Percentiles rank a stretch among this genome's conserved stretches.
These are phyloP conservation scores for Antitype chi DNA, from an alignment of 2,888 invertebrate genomes.

Conservation along the genomic window DNA sequence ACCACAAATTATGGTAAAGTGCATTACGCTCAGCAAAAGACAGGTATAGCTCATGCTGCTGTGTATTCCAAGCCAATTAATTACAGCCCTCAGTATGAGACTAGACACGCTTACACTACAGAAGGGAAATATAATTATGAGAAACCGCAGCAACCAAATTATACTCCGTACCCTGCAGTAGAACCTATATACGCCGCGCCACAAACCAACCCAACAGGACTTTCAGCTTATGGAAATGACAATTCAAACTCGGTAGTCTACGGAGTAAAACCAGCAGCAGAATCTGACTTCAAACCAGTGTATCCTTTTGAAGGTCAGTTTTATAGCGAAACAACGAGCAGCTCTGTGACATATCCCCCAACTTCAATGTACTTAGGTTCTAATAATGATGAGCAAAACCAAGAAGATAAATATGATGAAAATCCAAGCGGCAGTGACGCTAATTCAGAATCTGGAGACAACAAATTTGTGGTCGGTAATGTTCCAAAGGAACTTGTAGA, in stretches of 20 bases:
- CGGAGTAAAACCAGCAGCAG: constrained; percentile 85
- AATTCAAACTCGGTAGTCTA: constrained; percentile 84
- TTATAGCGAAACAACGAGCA: constrained; percentile 83
- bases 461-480: constrained; percentile 92
- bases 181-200: constrained; percentile 87
- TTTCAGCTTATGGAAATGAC: constrained; percentile 82
- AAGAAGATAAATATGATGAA: constrained; percentile 81
- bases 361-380: constrained; percentile 88
- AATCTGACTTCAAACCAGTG: constrained; percentile 87
- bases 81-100: constrained; percentile 85
- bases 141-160: constrained; percentile 77
- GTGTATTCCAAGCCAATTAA: constrained; percentile 85
- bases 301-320: constrained; percentile 87
- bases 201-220: constrained; percentile 81
- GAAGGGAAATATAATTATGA: constrained; percentile 83
- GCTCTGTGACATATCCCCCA: constrained; percentile 83
- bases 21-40: constrained; percentile 88
- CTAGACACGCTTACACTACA: constrained; percentile 84
- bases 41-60: constrained; percentile 87
- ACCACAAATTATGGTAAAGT: constrained; percentile 77
- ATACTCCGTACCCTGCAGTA: constrained; percentile 82
- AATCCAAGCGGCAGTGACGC: constrained; percentile 70
- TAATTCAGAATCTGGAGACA: constrained; percentile 76
- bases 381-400: constrained; percentile 79
- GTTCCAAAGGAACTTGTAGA: constrained; percentile 91